Percentiles rank a stretch among this genome's conserved stretches.
Conservation (phyloP, 2,888 invertebrate species). For the Thecocarcelia acutangulata region DNA sequence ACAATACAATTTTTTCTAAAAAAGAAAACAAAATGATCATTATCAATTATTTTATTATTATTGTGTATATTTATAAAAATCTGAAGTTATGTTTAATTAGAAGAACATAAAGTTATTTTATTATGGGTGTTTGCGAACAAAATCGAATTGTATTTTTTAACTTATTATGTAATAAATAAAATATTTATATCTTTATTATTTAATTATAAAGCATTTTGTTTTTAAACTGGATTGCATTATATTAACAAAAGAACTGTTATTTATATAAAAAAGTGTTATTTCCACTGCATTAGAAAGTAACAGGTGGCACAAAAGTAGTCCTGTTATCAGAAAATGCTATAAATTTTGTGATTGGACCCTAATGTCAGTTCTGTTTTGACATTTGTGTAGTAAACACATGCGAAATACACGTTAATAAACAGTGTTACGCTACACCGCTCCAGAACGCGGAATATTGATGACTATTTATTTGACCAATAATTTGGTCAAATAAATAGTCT, state of each 20-base stretch:
- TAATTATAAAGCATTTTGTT: neutral
- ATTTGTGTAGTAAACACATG: no score
- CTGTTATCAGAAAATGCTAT: no score
- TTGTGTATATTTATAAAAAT: slow-evolving; percentile 56
- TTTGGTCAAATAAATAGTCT: neutral
- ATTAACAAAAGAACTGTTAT: no score
- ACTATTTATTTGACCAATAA: neutral
- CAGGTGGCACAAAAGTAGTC: neutral
- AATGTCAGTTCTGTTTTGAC: no score
- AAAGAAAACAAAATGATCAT: slow-evolving; percentile 14
- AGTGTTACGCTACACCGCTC: no score
- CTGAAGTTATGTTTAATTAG: slow-evolving; percentile 49
- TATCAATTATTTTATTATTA: slow-evolving; percentile 51
- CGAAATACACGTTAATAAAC: no score
- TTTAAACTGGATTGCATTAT: neutral
- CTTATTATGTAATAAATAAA: slow-evolving; percentile 58
- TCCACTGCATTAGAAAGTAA: no score
- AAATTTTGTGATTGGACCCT: no score
- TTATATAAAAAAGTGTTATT: no score
- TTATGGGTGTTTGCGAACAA: slow-evolving; percentile 68
- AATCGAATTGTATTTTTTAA: slow-evolving; percentile 57
- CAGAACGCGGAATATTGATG: neutral
- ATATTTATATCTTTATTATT: slow-evolving; percentile 63
- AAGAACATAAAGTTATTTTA: slow-evolving; percentile 35
- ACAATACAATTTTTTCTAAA: slow-evolving; percentile 1